Base-by-base conservation (phyloP, 35 echinoderm and acorn worm genomes). In the Anneissia japonica region DNA sequence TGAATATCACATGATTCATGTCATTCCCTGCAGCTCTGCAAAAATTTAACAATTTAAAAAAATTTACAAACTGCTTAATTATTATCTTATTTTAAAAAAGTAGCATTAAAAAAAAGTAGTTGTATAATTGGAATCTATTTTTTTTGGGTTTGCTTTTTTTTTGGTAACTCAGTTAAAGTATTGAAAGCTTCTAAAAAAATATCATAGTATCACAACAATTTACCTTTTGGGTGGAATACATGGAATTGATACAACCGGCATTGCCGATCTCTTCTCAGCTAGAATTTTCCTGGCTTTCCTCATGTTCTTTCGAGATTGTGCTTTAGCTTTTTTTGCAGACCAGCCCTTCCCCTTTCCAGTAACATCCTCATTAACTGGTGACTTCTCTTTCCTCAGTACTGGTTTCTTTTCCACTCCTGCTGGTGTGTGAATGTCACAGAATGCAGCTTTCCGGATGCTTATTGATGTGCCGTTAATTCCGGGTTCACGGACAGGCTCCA, bases 361-460 rank as follows among this genome's bases (percentile, higher is more conserved):
- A 12, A 75, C 46, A 10, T 74, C 91, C 32, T 91, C 89, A 74
- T 55, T 90, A 74, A 85, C 89, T 17, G 73, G 34, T 26, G 80
- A 81, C 23, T 87, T 83, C 35, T 90, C 81, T 40, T 90, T 84
- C 3, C 94, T 90, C 76, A 90, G 34, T 39, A 74, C 83, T 29
- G 92, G 96, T 75, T 94, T 99, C 75, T 99, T 93, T 83, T 93
- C 92, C 0, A 86, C 96, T 38, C 89, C 91, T 35, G 96, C 87
- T n/a, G 96, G 96, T 6, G 96, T 99, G 79, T 99, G 96, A 64
- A 99, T 99, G 46, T 99, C 96, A 77, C 96, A 99, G 81, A 80
- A 99, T 14, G 96, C 96, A 31, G 96, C 94, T 79, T 99, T 99
- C 23, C 96, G 73, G 30, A 99, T 93, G 82, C 96, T 99, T 32